Conservation (phyloP, 2,888 invertebrate genomes). For the Eustalomyia histrio region DNA sequence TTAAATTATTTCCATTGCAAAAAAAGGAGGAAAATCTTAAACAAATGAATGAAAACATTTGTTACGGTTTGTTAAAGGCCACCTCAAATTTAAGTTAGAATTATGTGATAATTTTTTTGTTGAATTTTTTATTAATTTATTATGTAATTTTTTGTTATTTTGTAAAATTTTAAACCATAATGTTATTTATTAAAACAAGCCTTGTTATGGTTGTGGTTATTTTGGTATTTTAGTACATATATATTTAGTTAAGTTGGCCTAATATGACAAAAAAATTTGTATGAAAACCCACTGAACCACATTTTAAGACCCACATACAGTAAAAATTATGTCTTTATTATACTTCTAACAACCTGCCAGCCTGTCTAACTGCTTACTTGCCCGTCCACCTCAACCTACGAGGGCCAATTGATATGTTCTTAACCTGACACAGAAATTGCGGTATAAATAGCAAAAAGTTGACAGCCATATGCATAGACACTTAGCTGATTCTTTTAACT, state of each 20-base stretch:
- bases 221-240: not conserved
- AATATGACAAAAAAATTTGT: not conserved
- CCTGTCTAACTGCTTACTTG: not conserved
- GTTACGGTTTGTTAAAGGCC: not conserved
- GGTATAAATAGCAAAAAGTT: too few species aligned
- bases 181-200: not conserved
- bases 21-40: not conserved
- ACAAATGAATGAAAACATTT: too few species aligned
- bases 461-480: too few species aligned
- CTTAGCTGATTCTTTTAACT: too few species aligned
- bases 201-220: not conserved
- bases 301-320: constrained; percentile 41
- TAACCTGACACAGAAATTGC: too few species aligned
- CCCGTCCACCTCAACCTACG: not conserved
- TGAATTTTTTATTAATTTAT: not conserved
- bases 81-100: not conserved
- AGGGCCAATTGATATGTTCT: too few species aligned
- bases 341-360: not conserved
- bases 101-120: too few species aligned
- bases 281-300: constrained; percentile 37
- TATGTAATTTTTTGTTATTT: not conserved
- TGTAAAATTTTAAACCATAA: not conserved
- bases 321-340: constrained; percentile 14
- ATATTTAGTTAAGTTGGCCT: not conserved
- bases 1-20: not conserved